These are phyloP conservation scores for Campylorhamphus procurvoides DNA, from an alignment of 2,113 vertebrate species.

Conservation along the genomic window DNA sequence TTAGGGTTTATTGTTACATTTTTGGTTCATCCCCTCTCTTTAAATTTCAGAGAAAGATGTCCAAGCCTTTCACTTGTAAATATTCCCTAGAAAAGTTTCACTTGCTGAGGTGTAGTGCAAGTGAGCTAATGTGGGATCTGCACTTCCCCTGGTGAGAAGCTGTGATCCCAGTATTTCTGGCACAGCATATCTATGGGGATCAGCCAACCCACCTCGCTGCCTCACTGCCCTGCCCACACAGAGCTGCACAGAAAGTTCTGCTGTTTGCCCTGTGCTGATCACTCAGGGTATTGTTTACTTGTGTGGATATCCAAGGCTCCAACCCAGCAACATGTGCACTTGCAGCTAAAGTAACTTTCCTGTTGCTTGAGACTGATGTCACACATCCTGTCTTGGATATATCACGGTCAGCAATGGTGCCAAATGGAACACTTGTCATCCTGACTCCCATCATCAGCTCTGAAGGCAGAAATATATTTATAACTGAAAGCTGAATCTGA, in stretches of 20 bases:
- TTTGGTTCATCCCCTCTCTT: neutral
- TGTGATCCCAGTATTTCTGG: neutral
- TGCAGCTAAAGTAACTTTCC: neutral
- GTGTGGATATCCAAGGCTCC: neutral
- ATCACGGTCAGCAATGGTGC: neutral
- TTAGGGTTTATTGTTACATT: neutral
- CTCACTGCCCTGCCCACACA: neutral
- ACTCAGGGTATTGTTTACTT: neutral
- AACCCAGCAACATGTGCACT: neutral
- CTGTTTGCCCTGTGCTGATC: neutral
- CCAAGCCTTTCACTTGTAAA: neutral
- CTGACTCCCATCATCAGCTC: neutral
- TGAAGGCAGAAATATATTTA: neutral
- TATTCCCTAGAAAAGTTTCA: neutral
- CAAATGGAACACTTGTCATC: neutral
- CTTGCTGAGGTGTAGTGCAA: neutral
- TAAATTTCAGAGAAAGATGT: neutral
- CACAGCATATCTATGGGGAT: neutral
- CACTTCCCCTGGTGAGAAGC: neutral
- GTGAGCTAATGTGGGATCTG: neutral
- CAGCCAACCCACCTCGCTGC: rapidly evolving
- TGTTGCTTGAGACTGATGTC: neutral
- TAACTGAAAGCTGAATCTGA: neutral
- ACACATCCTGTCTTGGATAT: neutral
- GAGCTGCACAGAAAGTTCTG: neutral